phyloP scores from a whole-genome alignment of 2,797 vertebrate species.

The Falco concolor region DNA sequence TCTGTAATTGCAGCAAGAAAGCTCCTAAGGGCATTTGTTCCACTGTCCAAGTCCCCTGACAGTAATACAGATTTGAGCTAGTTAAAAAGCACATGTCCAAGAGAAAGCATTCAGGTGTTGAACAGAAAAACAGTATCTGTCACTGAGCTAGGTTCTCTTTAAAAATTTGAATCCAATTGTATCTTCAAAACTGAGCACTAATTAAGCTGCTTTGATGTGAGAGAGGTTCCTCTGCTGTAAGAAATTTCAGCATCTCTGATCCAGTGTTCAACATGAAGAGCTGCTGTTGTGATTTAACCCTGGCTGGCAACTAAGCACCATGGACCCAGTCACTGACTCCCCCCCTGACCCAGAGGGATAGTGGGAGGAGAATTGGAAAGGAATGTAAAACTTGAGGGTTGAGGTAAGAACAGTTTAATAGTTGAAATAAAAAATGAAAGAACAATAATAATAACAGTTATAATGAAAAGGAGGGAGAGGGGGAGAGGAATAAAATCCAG shows the following conservation, averaged over 20 bases:
- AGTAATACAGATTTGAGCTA: background rate
- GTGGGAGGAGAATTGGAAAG: too few relatives aligned
- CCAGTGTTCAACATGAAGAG: background rate
- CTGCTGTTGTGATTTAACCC: too few relatives aligned
- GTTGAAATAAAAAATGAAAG: too few relatives aligned
- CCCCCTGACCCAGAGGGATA: too few relatives aligned
- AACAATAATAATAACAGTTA: too few relatives aligned
- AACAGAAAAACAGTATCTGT: background rate
- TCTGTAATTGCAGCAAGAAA: constrained; percentile 19
- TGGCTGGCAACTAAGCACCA: too few relatives aligned
- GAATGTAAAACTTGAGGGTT: too few relatives aligned
- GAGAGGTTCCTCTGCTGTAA: background rate
- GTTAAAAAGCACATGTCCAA: background rate
- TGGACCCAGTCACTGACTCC: too few relatives aligned
- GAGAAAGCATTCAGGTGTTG: background rate
- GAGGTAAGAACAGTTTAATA: too few relatives aligned
- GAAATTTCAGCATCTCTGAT: background rate
- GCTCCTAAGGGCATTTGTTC: background rate
- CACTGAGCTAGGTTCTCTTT: background rate
- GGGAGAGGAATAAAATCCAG: too few relatives aligned
- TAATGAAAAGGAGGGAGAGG: too few relatives aligned
- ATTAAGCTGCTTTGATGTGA: background rate
- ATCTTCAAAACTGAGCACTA: background rate
- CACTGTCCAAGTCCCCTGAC: constrained; percentile 6
- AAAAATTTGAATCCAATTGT: background rate